Base-by-base conservation (phyloP, 2,888 invertebrate genomes). In the Siphlonurus alternatus region DNA sequence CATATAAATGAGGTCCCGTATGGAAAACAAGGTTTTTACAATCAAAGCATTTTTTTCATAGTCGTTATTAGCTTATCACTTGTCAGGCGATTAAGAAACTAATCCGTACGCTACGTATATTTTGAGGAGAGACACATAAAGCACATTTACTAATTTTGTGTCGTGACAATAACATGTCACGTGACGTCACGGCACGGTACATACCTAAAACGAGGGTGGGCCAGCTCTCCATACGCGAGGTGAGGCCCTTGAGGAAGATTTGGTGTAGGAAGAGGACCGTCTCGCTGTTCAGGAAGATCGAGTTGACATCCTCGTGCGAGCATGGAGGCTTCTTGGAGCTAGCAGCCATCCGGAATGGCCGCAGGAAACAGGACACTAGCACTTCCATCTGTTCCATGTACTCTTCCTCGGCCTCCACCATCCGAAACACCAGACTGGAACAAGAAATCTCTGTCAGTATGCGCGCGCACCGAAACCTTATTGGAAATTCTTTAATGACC, bases 381-480 rank as follows among this genome's bases (percentile, higher is more conserved):
- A 87, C 84, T 73, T 93, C 91, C 80, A 94, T 82, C 76, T 93
- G 93, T 72, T 92, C 89, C 73, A 93, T 86, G 73, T 94, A 94
- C 72, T 93, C 93, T 73, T 93, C 93, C 75, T 94, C 94, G 2
- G 90, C 86, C 75, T 94, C 93, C 1, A 94, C 93, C 92, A 93
- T 92, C 71, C 88, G 85, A 75, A 91, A 91, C 20, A 91, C 90
- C 66, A 91, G 78, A 72, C 90, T 89, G 76, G 68, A 75, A 69
- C 54, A 63, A 59, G 19, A 62, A 63, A 65, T n/a, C n/a, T n/a
- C 61, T 15, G 22, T n/a, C n/a, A n/a, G n/a, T n/a, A n/a, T n/a
- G n/a, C n/a, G n/a, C n/a, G n/a, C n/a, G n/a, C n/a, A n/a, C n/a
- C n/a, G n/a, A n/a, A n/a, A n/a, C n/a, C n/a, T n/a, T n/a, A n/a